A percentile compares a stretch with the other conserved stretches of the same genome.
Evolutionary conservation across 1,140 invertebrate species (phyloP).

Genomic region (Oedothorax gibbosus): DNA sequence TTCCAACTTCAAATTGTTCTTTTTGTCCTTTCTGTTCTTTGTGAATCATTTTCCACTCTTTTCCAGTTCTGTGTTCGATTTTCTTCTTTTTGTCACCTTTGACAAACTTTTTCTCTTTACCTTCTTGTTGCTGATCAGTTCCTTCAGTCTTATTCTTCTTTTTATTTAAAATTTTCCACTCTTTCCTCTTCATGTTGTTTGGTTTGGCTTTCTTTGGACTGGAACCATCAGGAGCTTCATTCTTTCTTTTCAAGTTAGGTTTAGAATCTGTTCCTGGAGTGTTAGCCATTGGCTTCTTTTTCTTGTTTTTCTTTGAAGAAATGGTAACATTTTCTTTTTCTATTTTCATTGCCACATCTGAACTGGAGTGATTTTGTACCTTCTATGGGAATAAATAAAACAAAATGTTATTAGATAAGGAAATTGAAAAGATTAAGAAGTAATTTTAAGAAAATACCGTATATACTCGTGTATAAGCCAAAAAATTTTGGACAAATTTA

Average conservation of each 20-base stretch:
- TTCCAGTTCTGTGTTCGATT: not conserved
- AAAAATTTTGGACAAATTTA: too few species aligned
- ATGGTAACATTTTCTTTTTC: too few species aligned
- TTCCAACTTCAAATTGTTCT: constrained; percentile 74
- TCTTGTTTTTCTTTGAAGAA: too few species aligned
- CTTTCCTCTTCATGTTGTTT: constrained; percentile 63
- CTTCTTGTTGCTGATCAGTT: not conserved
- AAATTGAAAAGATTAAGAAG: too few species aligned
- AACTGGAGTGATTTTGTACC: too few species aligned
- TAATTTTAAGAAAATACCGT: too few species aligned
- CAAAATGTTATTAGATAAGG: too few species aligned
- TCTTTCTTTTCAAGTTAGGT: constrained; percentile 64
- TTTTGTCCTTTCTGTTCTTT: constrained; percentile 46
- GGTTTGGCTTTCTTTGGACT: constrained; percentile 42
- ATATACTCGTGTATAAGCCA: too few species aligned
- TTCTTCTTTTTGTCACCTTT: not conserved
- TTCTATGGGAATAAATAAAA: too few species aligned
- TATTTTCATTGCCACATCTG: too few species aligned
- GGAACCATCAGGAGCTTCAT: constrained; percentile 61
- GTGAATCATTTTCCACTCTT: constrained; percentile 24
- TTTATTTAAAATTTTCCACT: constrained; percentile 53
- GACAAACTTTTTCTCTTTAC: not conserved
- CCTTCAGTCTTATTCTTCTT: not conserved
- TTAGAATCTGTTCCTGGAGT: not conserved
- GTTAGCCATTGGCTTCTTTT: too few species aligned